Percentiles rank a stretch among this genome's conserved stretches.
These are phyloP conservation scores for Chamaea fasciata DNA, from an alignment of 2,113 vertebrate genomes.

Conservation along the genomic window DNA sequence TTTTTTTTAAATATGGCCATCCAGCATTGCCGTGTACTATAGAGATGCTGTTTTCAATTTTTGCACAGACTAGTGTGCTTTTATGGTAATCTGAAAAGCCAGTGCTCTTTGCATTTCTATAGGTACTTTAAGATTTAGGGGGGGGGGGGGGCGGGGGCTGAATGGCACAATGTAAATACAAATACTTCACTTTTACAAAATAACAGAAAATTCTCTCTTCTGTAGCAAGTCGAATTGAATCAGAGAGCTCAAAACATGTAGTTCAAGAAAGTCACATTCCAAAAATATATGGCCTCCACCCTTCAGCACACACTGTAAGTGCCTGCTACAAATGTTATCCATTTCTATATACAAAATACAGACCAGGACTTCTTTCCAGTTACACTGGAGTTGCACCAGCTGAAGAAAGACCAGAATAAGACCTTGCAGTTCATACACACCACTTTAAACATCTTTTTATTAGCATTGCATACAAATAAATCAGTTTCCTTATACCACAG, in stretches of 20 bases:
- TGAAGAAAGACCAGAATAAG: background rate
- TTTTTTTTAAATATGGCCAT: background rate
- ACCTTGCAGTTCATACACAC: background rate
- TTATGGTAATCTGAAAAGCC: background rate
- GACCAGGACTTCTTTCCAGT: background rate
- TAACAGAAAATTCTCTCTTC: background rate
- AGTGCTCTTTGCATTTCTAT: background rate
- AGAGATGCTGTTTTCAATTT: background rate
- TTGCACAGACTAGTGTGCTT: background rate
- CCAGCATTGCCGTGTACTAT: fast-evolving
- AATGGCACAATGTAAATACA: background rate
- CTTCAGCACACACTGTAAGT: background rate
- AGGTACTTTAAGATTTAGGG: background rate
- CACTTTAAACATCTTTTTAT: background rate
- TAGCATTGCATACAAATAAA: background rate
- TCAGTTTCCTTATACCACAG: background rate
- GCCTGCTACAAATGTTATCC: background rate
- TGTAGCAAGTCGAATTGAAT: background rate
- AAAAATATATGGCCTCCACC: background rate
- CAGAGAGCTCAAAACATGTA: background rate
- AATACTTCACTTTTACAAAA: background rate
- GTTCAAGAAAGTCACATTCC: background rate
- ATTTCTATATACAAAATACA: background rate
- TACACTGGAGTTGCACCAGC: background rate
- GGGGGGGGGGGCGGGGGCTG: fast-evolving